Evolutionary conservation across 1,140 invertebrate genomes (phyloP), one percentile per base, ranked within the genome.

Genomic region (Drosophila cardini): DNA sequence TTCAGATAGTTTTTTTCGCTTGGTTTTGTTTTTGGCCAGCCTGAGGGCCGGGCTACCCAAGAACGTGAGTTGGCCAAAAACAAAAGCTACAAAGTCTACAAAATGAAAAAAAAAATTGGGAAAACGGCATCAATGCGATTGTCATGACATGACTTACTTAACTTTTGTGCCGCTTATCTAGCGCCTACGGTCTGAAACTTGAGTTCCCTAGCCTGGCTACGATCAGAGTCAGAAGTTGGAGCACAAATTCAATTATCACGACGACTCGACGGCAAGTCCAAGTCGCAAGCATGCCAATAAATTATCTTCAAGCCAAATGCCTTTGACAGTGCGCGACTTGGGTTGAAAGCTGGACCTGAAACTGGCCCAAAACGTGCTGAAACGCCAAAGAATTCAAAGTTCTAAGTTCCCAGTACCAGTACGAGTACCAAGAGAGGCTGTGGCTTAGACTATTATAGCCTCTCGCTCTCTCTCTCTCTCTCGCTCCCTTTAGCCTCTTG

Each of bases 201-300:
- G 34, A 69, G 42, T 46, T 62, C 38, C 10, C 9, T 6, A 46
- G 62, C 65, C 55, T 8, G 32, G 32, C 46, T 64, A 56, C 57
- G 77, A 63, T 57, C 21, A 16, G 70, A 34, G 11, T 40, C 52
- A 43, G 21, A 40, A 58, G 56, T 30, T 57, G 16, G 45, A 65
- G 76, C 80, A 89, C 84, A 89, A 89, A 89, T 89, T 89, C 84
- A 89, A 89, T 89, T 89, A 89, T 89, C 84, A 89, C 84, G 84
- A 89, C 76, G 82, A 46, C 56, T 67, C 65, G 67, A 84, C 72
- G 76, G 82, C 63, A 67, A 67, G 62, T 73, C 76, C 68, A 82
- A 87, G 76, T 78, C 73, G 65, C 63, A 42, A 60, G 80, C 80
- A 72, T 69, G 80, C 84, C 84, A 89, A 89, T 90, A 89, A 89